Percentiles rank a stretch among this genome's conserved stretches.
Evolutionary conservation across 2,797 vertebrate species (phyloP).

Genomic region (Spondyliosoma cantharus): DNA sequence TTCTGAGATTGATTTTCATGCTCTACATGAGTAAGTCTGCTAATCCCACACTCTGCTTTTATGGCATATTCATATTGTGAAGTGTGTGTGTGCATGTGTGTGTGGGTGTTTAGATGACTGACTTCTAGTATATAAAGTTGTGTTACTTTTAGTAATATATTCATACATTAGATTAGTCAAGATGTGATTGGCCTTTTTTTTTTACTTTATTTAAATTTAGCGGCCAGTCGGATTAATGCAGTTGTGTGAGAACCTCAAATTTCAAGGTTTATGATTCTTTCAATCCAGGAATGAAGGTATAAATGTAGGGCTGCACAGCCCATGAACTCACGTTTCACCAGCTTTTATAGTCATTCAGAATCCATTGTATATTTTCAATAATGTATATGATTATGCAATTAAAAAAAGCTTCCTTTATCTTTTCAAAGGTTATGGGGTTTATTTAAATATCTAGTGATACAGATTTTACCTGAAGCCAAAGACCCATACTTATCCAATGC

Average conservation of each 20-base stretch:
- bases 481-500: conserved; percentile 15
- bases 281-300: conserved; percentile 19
- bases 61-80: conserved; percentile 34
- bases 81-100: conserved; percentile 12
- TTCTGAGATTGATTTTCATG: conserved; percentile 57
- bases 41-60: conserved; percentile 60
- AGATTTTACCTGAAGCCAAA: conserved; percentile 28
- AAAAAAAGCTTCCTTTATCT: conserved; percentile 8
- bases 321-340: conserved; percentile 28
- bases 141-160: conserved; percentile 26
- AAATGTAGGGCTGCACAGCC: not conserved
- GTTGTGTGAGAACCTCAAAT: conserved; percentile 23
- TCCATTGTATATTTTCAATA: conserved; percentile 45
- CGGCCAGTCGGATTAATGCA: conserved; percentile 7
- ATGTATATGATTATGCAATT: conserved; percentile 21
- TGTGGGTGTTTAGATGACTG: not conserved
- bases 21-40: conserved; percentile 51
- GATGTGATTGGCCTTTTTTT: conserved; percentile 27
- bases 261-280: conserved; percentile 32
- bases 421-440: conserved; percentile 31
- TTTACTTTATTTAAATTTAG: conserved; percentile 1
- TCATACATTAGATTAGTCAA: conserved; percentile 43
- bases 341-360: conserved; percentile 34
- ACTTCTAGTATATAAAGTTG: conserved; percentile 18
- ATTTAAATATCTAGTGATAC: not conserved